Base-by-base conservation (phyloP, 2,113 vertebrate genomes). In the Cariama cristata region DNA sequence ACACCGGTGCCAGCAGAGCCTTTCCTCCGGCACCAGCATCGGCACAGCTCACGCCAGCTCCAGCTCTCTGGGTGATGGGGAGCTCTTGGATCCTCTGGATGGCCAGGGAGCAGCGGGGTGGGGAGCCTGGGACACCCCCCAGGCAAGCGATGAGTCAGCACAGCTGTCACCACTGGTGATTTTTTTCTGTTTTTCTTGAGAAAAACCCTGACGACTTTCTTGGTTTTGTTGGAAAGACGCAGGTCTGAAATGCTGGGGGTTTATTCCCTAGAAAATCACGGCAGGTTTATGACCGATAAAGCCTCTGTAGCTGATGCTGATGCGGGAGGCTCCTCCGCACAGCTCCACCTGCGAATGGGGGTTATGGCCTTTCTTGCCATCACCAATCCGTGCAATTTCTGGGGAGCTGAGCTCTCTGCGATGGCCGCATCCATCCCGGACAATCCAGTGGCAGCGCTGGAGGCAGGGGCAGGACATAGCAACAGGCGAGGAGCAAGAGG, bases 101-200 rank as follows among this genome's bases (percentile, higher is more conserved):
- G 2, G 21, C 21, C 27, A 26, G 64, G 42, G 21, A 68, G 42
- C 47, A 6, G 20, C 56, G 32, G 58, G 56, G 3, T 9, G 64
- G 45, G 44, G 30, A 76, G 64, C 63, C 35, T 6, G 49, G 66
- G 68, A 47, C 30, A 19, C 9, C 16, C 80, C 30, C 7, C 3
- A 5, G 72, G 71, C 26, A 3, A 55, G n/a, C 1, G 0, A 8
- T 4, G 9, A 17, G 44, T 8, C 35, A 11, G n/a, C 10, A 0
- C 7, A 1, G 63, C 44, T 59, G 56, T 66, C 21, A 0, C n/a
- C 33, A 5, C 40, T 7, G 14, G 22, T 53, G 11, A 20, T n/a
- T 79, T 35, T 35, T 30, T 28, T 33, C 68, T 45, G 44, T 4
- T 45, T 67, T 67, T 69, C 91, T 52, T 32, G 53, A 76, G 63